A percentile compares a stretch with the other conserved stretches of the same genome.
These are phyloP conservation scores for Lepidochrysops patricia DNA, from an alignment of 2,888 invertebrate species.

Conservation along the genomic window DNA sequence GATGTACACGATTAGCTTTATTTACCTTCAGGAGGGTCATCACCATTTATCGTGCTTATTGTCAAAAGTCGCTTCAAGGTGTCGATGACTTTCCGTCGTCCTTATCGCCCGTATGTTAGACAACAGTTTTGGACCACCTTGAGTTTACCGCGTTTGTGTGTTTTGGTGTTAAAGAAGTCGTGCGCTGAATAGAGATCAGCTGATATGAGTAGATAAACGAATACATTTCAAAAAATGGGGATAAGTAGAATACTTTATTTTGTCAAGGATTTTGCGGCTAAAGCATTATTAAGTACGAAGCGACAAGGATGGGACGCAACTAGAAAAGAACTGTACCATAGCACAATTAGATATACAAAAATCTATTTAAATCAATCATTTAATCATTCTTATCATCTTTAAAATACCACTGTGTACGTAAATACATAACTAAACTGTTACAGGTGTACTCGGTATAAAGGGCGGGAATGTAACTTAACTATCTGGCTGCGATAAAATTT, in stretches of 20 bases:
- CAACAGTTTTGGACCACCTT: slow-evolving; percentile 35
- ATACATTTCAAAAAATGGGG: too few species aligned
- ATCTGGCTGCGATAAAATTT: slow-evolving; percentile 4
- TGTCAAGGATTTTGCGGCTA: too few species aligned
- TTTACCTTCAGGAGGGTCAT: slow-evolving; percentile 25
- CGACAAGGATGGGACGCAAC: too few species aligned
- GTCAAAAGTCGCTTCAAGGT: slow-evolving; percentile 62
- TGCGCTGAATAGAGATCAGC: neutral
- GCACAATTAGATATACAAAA: too few species aligned
- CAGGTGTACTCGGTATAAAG: slow-evolving; percentile 4
- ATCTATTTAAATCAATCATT: too few species aligned
- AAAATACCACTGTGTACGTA: too few species aligned
- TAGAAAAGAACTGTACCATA: too few species aligned
- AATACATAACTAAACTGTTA: neutral
- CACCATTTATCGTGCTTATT: slow-evolving; percentile 49
- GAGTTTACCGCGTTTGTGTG: slow-evolving; percentile 16
- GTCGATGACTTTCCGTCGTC: slow-evolving; percentile 59
- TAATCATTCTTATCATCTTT: neutral
- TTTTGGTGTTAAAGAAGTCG: neutral
- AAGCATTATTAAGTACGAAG: too few species aligned
- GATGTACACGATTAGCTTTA: neutral
- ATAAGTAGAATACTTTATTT: too few species aligned
- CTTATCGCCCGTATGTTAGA: slow-evolving; percentile 48
- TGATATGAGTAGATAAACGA: neutral
- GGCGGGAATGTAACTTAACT: neutral